Percentiles rank a stretch among this genome's conserved stretches.
phyloP scores from a whole-genome alignment of 2,797 vertebrate genomes.

The Novumbra hubbsi region DNA sequence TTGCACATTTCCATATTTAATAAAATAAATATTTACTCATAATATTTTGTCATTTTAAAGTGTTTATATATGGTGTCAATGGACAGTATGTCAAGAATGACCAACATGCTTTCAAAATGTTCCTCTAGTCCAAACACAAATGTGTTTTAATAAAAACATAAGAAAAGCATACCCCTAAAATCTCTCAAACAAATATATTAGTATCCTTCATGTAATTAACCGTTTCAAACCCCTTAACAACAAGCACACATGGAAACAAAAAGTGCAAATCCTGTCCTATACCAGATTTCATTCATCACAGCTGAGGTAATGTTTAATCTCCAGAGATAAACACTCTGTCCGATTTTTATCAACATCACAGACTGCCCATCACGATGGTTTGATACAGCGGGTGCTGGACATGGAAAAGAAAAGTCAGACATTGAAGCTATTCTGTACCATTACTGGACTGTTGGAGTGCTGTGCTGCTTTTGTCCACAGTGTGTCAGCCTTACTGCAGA shows the following conservation, averaged over 20 bases:
- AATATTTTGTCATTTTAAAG: no score
- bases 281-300: conserved; percentile 23
- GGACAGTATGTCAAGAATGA: background rate
- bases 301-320: background rate
- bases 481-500: background rate
- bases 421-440: conserved; percentile 1
- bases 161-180: background rate
- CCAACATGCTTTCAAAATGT: background rate
- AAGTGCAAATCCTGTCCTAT: background rate
- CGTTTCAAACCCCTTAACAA: background rate
- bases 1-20: no score
- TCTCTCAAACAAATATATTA: background rate
- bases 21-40: no score
- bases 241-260: background rate
- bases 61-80: no score
- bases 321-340: conserved; percentile 17
- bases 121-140: conserved; percentile 6
- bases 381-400: background rate
- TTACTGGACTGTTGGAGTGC: background rate
- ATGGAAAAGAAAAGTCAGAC: background rate
- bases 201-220: conserved; percentile 9
- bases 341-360: conserved; percentile 5
- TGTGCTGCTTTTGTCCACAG: background rate
- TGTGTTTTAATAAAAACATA: background rate
- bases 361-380: background rate